Conservation (phyloP, 2,888 invertebrate genomes). For the Trachelus tabidus region DNA sequence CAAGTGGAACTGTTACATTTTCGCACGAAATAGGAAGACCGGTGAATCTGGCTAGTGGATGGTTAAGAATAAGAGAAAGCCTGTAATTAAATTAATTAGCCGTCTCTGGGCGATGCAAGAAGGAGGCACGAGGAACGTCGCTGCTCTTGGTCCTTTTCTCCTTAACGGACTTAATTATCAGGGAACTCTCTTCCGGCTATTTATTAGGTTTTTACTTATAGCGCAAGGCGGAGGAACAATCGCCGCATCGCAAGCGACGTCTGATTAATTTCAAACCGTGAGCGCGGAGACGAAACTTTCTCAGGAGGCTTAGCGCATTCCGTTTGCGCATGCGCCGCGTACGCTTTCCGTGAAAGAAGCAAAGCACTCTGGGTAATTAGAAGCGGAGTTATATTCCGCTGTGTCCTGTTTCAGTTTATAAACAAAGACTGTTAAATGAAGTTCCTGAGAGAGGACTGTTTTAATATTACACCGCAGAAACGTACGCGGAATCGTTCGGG, state of each 20-base stretch:
- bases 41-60: constrained; percentile 1
- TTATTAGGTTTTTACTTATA: constrained; percentile 63
- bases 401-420: constrained; percentile 62
- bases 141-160: constrained; percentile 48
- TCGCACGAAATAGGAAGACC: not conserved
- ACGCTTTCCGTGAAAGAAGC: constrained; percentile 51
- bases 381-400: constrained; percentile 59
- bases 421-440: constrained; percentile 62
- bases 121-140: constrained; percentile 24
- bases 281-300: constrained; percentile 50
- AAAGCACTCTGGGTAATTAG: constrained; percentile 63
- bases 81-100: constrained; percentile 64
- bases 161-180: constrained; percentile 63
- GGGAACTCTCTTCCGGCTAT: constrained; percentile 57
- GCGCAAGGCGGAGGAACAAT: constrained; percentile 52
- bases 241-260: constrained; percentile 34
- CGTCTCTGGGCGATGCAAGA: constrained; percentile 55
- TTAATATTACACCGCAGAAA: not conserved
- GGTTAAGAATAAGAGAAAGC: constrained; percentile 49
- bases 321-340: not conserved
- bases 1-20: not conserved
- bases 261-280: constrained; percentile 23
- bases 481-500: no score
- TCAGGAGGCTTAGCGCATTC: constrained; percentile 22
- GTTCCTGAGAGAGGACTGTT: constrained; percentile 36